Evolutionary conservation across 2,797 vertebrate genomes (phyloP).

Genomic region (Cichlasoma orientale): DNA sequence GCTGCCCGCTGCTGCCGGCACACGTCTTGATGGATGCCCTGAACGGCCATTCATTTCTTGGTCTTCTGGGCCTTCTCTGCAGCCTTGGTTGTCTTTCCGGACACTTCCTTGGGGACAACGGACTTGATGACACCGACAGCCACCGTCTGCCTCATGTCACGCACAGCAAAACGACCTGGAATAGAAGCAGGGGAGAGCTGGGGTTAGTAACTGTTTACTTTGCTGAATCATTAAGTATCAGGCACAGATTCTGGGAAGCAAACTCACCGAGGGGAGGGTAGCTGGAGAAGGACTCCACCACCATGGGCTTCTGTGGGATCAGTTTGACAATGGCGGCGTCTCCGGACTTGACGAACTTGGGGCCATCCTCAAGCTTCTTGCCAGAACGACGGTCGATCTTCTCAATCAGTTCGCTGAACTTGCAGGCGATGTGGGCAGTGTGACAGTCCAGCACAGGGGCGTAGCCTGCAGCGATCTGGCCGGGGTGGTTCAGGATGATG

Average conservation of each 20-base stretch:
- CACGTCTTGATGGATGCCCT: conserved; percentile 65
- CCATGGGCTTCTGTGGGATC: conserved; percentile 81
- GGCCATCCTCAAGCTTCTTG: conserved; percentile 82
- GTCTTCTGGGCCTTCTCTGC: conserved; percentile 78
- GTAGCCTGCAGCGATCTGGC: conserved; percentile 81
- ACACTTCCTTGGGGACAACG: conserved; percentile 71
- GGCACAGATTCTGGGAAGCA: accelerated
- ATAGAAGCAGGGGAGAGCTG: background rate
- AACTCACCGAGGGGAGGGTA: conserved; percentile 80
- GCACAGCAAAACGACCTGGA: conserved; percentile 82
- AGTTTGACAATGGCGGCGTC: conserved; percentile 80
- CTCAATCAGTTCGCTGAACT: conserved; percentile 85
- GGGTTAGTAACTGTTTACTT: background rate
- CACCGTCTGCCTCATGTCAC: conserved; percentile 87
- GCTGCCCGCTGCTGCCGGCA: conserved; percentile 60
- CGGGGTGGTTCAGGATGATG: conserved; percentile 86
- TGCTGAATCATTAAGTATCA: background rate
- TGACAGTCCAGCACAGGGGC: conserved; percentile 84
- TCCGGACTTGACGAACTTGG: conserved; percentile 81
- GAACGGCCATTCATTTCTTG: conserved; percentile 79
- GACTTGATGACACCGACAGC: conserved; percentile 85
- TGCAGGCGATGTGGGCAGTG: conserved; percentile 86
- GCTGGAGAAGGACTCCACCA: conserved; percentile 79
- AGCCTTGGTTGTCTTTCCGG: conserved; percentile 80
- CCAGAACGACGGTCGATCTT: conserved; percentile 88